Evolutionary conservation across 2,113 vertebrate species (phyloP).

Genomic region (Lutjanus erythropterus): DNA sequence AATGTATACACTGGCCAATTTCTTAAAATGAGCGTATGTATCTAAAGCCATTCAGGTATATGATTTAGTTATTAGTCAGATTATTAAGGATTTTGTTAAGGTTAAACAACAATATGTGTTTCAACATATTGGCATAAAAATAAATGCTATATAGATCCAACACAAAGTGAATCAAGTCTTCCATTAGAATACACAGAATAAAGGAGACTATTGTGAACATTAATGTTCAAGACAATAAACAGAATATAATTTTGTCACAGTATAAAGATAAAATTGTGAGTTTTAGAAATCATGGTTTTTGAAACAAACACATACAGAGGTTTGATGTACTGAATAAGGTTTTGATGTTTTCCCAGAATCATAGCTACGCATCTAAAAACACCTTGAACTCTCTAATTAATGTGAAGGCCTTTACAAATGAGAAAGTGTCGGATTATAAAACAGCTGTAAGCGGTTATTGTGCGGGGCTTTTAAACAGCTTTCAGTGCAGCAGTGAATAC

Average conservation of each 20-base stretch:
- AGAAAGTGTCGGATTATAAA: background rate
- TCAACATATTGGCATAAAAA: background rate
- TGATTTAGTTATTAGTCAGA: background rate
- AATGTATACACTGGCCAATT: too few relatives aligned
- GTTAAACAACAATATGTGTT: too few relatives aligned
- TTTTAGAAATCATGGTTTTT: background rate
- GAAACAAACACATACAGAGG: background rate
- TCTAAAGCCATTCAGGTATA: background rate
- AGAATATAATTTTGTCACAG: background rate
- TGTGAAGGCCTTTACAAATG: slow-evolving; percentile 12
- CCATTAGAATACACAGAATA: background rate
- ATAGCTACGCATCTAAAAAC: slow-evolving; percentile 9
- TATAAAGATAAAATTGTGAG: background rate
- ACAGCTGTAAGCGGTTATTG: slow-evolving; percentile 8
- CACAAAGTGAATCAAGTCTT: background rate
- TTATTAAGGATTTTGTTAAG: background rate
- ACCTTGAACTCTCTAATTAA: slow-evolving; percentile 31
- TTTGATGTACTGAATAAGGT: slow-evolving; percentile 4
- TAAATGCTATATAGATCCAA: background rate
- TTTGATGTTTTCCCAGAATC: background rate
- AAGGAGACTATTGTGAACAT: background rate
- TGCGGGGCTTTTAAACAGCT: background rate
- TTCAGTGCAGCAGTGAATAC: background rate
- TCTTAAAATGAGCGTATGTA: too few relatives aligned
- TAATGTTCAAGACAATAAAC: background rate